Evolutionary conservation across 2,113 vertebrate species (phyloP), one percentile per base, ranked within the genome.

Genomic region (Micromys minutus): DNA sequence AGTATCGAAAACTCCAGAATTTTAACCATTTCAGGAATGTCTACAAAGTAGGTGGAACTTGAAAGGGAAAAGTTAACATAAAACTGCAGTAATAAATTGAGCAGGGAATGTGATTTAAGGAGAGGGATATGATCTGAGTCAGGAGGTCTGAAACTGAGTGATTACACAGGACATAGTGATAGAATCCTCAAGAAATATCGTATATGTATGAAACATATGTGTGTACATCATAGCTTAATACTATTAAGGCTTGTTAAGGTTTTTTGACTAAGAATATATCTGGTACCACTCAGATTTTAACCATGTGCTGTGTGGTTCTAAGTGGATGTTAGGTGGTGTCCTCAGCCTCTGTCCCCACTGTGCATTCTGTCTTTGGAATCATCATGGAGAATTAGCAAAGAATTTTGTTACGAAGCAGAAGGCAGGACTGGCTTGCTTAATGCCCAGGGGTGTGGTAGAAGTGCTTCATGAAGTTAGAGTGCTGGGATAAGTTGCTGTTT

Each of bases 191-290:
- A 50, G 84, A 95, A 31, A 34, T 71, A 59, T 15, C 39, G 21
- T 47, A 39, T 69, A 5, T 93, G 13, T 39, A 12, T 59, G 79
- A 59, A 61, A 63, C 55, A 7, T 47, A 3, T 24, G 21, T 63
- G 12, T 79, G 61, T n/a, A 0, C 50, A 63, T 55, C 17, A 65
- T 65, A 88, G 75, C 87, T 93, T 95, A 24, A 61, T 7, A 21
- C 87, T 63, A 31, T 71, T n/a, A 71, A 71, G 67, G 67, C 63
- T 89, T 81, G 15, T 87, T 92, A 16, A 63, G 26, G 36, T 45
- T 94, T 86, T 87, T 34, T 69, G 59, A 83, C 89, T 61, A 63
- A 55, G 45, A 71, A 75, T 5, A 80, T 94, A 87, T 87, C 74
- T 26, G 36, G 3, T 63, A 3, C 57, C 69, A 85, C 92, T 92